Evolutionary conservation across 2,113 vertebrate species (phyloP), one percentile per base, ranked within the genome.

Genomic region (Xiphophorus couchianus): DNA sequence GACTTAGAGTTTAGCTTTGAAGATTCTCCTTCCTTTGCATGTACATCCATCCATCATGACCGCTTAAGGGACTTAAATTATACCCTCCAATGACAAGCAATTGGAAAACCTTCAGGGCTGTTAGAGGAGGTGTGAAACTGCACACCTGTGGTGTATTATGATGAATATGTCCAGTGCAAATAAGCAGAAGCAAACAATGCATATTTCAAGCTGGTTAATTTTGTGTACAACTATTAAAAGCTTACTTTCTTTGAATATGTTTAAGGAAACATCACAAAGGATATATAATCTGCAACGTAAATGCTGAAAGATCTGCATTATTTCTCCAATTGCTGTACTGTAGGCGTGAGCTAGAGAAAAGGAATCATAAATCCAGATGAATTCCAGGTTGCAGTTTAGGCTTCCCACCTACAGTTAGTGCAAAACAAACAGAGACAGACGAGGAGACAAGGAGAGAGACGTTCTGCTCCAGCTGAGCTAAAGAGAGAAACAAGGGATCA

Each of bases 361-460:
- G 61, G 62, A 84, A 28, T 63, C 44, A 82, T 27, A 42, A 30
- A 61, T 62, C 28, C 33, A 72, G 66, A 78, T 62, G 64, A 66
- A 86, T 80, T 85, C 69, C 78, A 84, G 69, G 63, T 84, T 42
- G 63, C 66, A 85, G 85, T 88, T 90, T 81, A 90, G 76, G 39
- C 81, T 91, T 89, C 82, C 83, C 83, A 86, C 82, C 85, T 89
- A 87, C 66, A 81, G 54, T 86, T 73, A 35, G 54, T 64, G 72
- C 84, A 86, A 64, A 92, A 77, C 80, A 87, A 90, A 92, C 89
- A 92, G 69, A 91, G 88, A 90, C 84, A 73, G 69, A 82, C 62
- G 25, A 63, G 66, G 84, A 86, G 67, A 85, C 74, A 71, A 71
- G 35, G 83, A 74, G 74, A 62, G 81, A 74, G 89, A 86, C 75